A percentile compares a stretch with the other conserved stretches of the same genome.
Conservation (phyloP, 2,888 invertebrate genomes). For the Eupithecia dodoneata region DNA sequence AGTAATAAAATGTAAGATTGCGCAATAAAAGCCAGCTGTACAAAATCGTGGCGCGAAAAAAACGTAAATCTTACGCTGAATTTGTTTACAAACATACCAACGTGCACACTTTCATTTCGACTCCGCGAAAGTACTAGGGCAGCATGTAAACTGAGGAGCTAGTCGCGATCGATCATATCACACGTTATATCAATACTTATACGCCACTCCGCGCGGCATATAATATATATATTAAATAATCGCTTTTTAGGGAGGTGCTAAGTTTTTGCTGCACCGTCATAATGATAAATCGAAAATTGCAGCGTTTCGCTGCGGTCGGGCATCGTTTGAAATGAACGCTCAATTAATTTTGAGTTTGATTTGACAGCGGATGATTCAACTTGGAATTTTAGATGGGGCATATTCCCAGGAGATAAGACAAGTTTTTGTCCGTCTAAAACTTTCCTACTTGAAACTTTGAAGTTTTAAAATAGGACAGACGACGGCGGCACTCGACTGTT, state of each 20-base stretch:
- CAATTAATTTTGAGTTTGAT: constrained; percentile 75
- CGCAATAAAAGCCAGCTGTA: constrained; percentile 72
- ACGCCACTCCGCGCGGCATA: constrained; percentile 40
- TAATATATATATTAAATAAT: constrained; percentile 74
- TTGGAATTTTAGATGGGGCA: constrained; percentile 21
- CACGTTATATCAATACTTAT: constrained; percentile 11
- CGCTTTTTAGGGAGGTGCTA: constrained; percentile 67
- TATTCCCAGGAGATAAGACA: constrained; percentile 13
- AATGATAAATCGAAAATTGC: constrained; percentile 72
- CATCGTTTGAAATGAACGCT: constrained; percentile 62
- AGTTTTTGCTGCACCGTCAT: constrained; percentile 76
- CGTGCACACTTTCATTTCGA: constrained; percentile 28
- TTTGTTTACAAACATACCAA: constrained; percentile 73
- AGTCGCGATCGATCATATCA: constrained; percentile 7
- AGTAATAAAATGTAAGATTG: constrained; percentile 67
- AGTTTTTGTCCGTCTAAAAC: constrained; percentile 15
- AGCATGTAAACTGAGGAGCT: constrained; percentile 27
- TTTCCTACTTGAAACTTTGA: constrained; percentile 20
- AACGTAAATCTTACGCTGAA: constrained; percentile 59
- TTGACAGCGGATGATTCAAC: constrained; percentile 63
- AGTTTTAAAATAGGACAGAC: constrained; percentile 27
- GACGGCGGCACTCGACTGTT: constrained; percentile 19
- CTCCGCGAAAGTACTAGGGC: constrained; percentile 26
- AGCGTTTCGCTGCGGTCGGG: constrained; percentile 64
- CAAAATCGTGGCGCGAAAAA: constrained; percentile 62